Evolutionary conservation across 2,888 invertebrate species (phyloP).

Genomic region (Graphium colonna): DNA sequence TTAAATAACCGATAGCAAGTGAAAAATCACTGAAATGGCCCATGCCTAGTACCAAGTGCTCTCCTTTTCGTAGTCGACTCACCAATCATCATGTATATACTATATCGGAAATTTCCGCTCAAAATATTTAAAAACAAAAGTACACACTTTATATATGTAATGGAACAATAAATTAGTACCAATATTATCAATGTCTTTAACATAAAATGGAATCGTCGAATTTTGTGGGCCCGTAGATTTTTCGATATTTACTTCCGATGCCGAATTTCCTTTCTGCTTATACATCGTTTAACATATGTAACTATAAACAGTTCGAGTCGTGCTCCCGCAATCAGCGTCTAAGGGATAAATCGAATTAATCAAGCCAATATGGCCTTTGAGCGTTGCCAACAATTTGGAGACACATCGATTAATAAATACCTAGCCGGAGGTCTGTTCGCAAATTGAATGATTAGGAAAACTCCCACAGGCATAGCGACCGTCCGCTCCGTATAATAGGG

Average conservation of each 20-base stretch:
- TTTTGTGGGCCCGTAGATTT: too few relatives aligned
- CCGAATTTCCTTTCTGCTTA: not conserved
- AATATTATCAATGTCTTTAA: not conserved
- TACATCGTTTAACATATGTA: not conserved
- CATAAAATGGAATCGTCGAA: not conserved
- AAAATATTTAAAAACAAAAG: too few relatives aligned
- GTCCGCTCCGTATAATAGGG: conserved; percentile 16
- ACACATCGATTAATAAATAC: conserved; percentile 55
- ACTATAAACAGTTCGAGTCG: not conserved
- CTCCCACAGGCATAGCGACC: conserved; percentile 27
- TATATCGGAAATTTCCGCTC: too few relatives aligned
- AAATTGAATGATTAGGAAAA: conserved; percentile 28
- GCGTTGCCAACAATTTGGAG: conserved; percentile 50
- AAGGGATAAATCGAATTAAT: conserved; percentile 68
- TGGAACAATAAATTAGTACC: too few relatives aligned
- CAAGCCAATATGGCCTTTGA: conserved; percentile 62
- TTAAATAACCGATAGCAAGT: too few relatives aligned
- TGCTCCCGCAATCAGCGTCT: conserved; percentile 62
- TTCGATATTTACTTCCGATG: conserved; percentile 7
- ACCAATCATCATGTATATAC: too few relatives aligned
- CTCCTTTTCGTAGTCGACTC: too few relatives aligned
- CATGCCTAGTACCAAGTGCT: too few relatives aligned
- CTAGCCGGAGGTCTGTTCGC: conserved; percentile 25
- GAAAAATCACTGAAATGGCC: too few relatives aligned
- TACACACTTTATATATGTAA: too few relatives aligned